phyloP scores from a whole-genome alignment of 2,113 vertebrate genomes.

The Myxocyprinus asiaticus region DNA sequence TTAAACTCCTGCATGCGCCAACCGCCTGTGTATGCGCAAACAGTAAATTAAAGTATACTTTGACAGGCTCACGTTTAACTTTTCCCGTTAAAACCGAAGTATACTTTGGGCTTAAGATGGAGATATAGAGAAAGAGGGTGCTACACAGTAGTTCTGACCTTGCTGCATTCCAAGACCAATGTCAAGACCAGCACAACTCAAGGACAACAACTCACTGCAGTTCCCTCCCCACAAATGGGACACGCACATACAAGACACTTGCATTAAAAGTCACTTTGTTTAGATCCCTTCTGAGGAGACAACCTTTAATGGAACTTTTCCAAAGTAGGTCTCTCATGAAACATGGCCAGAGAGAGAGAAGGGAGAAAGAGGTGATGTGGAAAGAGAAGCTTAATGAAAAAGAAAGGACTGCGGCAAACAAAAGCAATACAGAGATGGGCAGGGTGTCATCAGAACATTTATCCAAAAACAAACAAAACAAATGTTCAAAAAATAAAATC shows the following conservation, averaged over 20 bases:
- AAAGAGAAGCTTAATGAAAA: slow-evolving; percentile 31
- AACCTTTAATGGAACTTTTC: slow-evolving; percentile 36
- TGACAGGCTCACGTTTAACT: too few species aligned
- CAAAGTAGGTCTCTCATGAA: slow-evolving; percentile 40
- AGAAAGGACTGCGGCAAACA: slow-evolving; percentile 19
- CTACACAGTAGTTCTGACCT: slow-evolving; percentile 18
- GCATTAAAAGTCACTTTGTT: slow-evolving; percentile 32
- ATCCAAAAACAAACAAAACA: neutral
- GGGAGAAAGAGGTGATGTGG: slow-evolving; percentile 18
- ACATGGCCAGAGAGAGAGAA: neutral
- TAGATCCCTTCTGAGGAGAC: slow-evolving; percentile 30
- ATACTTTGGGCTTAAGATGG: neutral
- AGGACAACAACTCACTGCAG: slow-evolving; percentile 17
- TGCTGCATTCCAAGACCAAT: neutral
- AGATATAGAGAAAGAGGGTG: neutral
- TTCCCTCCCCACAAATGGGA: slow-evolving; percentile 28
- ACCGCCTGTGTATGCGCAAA: too few species aligned
- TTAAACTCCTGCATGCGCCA: too few species aligned
- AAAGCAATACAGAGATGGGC: slow-evolving; percentile 1
- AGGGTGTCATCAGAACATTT: neutral
- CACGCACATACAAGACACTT: slow-evolving; percentile 28
- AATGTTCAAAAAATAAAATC: neutral
- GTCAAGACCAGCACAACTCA: neutral
- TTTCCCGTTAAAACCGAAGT: too few species aligned
- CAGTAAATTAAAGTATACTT: too few species aligned